These are phyloP conservation scores for Aricia artaxerxes DNA, from an alignment of 2,888 invertebrate genomes.

Conservation along the genomic window DNA sequence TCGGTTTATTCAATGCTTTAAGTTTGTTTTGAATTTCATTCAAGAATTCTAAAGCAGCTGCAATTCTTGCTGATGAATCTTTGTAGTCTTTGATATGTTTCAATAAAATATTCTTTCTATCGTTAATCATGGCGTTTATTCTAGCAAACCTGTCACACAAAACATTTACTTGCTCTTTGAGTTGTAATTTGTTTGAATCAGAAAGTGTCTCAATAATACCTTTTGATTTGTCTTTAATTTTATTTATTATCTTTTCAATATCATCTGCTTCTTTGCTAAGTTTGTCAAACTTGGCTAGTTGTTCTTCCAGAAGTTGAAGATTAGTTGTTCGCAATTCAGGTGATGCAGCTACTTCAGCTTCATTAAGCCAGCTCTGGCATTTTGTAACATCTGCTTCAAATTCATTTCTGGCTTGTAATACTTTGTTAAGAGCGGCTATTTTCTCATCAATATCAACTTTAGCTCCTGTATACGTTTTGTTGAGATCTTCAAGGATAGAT, in stretches of 20 bases:
- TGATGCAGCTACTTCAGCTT: constrained; percentile 92
- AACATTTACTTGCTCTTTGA: constrained; percentile 89
- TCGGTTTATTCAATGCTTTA: constrained; percentile 90
- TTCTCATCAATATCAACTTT: constrained; percentile 88
- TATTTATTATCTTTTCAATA: constrained; percentile 85
- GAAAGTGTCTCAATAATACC: constrained; percentile 89
- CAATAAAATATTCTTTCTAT: constrained; percentile 86
- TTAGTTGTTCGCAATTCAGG: constrained; percentile 90
- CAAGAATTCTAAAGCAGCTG: constrained; percentile 89
- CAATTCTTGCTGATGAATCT: constrained; percentile 88
- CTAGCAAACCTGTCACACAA: constrained; percentile 89
- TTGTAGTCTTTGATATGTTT: constrained; percentile 90
- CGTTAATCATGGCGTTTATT: constrained; percentile 87
- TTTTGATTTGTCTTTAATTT: constrained; percentile 89
- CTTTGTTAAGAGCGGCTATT: constrained; percentile 84
- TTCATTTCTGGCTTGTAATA: constrained; percentile 87
- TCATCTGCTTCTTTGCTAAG: constrained; percentile 87
- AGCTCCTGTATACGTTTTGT: constrained; percentile 85
- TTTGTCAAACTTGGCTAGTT: constrained; percentile 91
- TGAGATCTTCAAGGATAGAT: constrained; percentile 84
- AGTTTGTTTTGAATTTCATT: constrained; percentile 91
- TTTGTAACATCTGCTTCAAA: constrained; percentile 91
- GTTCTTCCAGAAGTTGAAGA: constrained; percentile 91
- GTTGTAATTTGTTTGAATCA: constrained; percentile 90
- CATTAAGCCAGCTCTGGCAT: constrained; percentile 93